These are phyloP conservation scores for Cordilura impudica DNA, from an alignment of 2,888 invertebrate genomes.

Conservation along the genomic window DNA sequence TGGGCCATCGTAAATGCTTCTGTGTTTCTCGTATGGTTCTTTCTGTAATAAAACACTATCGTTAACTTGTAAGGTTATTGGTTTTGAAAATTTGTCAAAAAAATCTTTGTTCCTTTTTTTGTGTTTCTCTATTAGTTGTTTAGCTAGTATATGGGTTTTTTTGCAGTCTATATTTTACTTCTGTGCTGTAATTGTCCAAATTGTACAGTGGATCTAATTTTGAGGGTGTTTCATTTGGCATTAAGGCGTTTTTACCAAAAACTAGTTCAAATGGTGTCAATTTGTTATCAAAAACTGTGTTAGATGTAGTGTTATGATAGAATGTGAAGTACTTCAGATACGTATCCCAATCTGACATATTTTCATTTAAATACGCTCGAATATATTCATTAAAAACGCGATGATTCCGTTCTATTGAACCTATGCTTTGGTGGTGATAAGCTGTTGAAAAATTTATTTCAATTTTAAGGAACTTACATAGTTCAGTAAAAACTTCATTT, in stretches of 20 bases:
- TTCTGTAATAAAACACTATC: slow-evolving; percentile 12
- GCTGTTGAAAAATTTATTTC: too few species aligned
- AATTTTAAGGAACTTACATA: too few species aligned
- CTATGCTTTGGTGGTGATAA: too few species aligned
- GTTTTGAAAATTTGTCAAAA: slow-evolving; percentile 11
- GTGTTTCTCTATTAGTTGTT: not conserved
- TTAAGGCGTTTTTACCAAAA: not conserved
- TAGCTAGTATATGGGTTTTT: not conserved
- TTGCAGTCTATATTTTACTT: slow-evolving; percentile 10
- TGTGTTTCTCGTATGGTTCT: too few species aligned
- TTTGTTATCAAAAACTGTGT: slow-evolving; percentile 23
- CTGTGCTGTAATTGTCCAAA: slow-evolving; percentile 15
- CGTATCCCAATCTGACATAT: not conserved
- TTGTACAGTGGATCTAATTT: slow-evolving; percentile 19
- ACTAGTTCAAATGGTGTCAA: slow-evolving; percentile 28
- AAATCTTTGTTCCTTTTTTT: slow-evolving; percentile 4
- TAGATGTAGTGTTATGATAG: slow-evolving; percentile 17
- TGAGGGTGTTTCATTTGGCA: not conserved
- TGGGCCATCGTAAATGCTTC: slow-evolving; percentile 31
- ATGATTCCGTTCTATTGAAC: slow-evolving; percentile 2
- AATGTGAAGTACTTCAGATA: slow-evolving; percentile 23
- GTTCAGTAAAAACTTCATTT: too few species aligned
- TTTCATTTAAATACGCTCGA: not conserved
- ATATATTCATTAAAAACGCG: slow-evolving; percentile 12
- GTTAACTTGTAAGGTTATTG: slow-evolving; percentile 2